phyloP scores from a whole-genome alignment of 2,797 vertebrate genomes.

The Lacerta bilineata region DNA sequence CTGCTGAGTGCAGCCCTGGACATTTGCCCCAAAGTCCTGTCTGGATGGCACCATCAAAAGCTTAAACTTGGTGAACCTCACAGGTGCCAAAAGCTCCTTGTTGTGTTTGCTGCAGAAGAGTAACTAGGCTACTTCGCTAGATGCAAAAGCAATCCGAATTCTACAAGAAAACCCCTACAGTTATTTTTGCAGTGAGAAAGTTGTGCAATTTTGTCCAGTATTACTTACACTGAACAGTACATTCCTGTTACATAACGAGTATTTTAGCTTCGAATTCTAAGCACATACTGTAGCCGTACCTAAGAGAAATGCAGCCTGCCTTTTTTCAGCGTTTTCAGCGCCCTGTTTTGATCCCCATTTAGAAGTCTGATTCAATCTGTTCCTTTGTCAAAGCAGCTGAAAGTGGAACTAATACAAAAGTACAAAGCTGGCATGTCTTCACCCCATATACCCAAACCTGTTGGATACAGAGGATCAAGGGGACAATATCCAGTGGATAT shows the following conservation, averaged over 20 bases:
- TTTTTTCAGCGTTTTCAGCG: neutral
- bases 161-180: neutral
- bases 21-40: too few relatives aligned
- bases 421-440: neutral
- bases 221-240: neutral
- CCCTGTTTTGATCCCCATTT: neutral
- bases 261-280: neutral
- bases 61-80: neutral
- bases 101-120: neutral
- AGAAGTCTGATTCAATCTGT: neutral
- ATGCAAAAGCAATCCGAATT: constrained; percentile 11
- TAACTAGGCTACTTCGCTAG: neutral
- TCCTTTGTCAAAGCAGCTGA: neutral
- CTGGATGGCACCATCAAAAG: too few relatives aligned
- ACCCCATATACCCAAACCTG: neutral
- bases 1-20: too few relatives aligned
- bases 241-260: neutral
- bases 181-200: neutral
- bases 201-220: neutral
- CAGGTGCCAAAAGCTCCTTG: neutral
- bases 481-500: neutral
- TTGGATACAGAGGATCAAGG: constrained; percentile 1
- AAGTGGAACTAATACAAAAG: neutral
- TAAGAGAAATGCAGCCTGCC: neutral
- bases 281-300: neutral